Base-by-base conservation (phyloP, 2,113 vertebrate genomes). In the Anarrhichthys ocellatus region DNA sequence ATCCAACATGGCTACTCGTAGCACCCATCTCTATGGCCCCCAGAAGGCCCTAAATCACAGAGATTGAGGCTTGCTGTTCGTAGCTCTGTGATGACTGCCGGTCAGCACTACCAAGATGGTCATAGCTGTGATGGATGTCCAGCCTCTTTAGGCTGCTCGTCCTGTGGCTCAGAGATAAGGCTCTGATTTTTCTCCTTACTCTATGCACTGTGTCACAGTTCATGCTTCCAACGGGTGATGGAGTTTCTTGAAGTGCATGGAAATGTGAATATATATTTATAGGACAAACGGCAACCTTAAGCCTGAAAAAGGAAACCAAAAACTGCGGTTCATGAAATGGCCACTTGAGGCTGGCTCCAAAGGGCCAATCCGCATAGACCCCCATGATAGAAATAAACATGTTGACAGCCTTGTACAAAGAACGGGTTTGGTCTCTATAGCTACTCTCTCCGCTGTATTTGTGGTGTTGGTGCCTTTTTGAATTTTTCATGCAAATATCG, bases 21-120 rank as follows among this genome's bases (percentile, higher is more conserved):
- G 48, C 9, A 32, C 58, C 67, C 38, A 8, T 80, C 34, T 84
- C 48, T 64, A 80, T 1, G 71, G 68, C 67, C 56, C 78, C 83
- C 85, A 63, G 46, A 89, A 86, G 72, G 64, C 78, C 69, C 44
- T 84, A 80, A 88, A 89, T 89, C 83, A 86, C 70, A 73, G 34
- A n/a, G 15, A 78, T 29, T 63, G 65, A 67, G 52, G 54, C 78
- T 72, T 1, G 27, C 56, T 48, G 38, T 63, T 78, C 5, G 15
- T 24, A 73, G 59, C 61, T 3, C 36, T 32, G 24, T 18, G 2
- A 70, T 81, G 73, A 80, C 80, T 86, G 27, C 72, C 61, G 83
- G 75, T 89, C 85, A 82, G 78, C 81, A 69, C 64, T 34, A 62
- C 69, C 69, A 48, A 44, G 20, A 68, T 27, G 74, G 56, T 80